A percentile compares a stretch with the other conserved stretches of the same genome.
Conservation (phyloP, 2,888 invertebrate genomes). For the Periphyllus acericola region DNA sequence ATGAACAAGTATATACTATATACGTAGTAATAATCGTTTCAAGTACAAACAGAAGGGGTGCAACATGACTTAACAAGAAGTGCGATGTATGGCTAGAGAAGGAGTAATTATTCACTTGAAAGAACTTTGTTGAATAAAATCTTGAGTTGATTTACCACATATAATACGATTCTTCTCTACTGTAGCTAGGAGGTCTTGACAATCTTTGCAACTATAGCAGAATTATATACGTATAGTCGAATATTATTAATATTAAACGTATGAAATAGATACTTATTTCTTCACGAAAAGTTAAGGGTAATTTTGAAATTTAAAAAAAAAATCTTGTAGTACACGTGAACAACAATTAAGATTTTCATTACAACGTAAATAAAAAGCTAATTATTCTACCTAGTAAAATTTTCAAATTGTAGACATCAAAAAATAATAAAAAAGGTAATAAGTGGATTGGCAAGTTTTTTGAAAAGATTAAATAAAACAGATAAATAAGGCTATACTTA, state of each 20-base stretch:
- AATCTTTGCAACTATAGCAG: background rate
- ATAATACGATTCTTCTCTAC: background rate
- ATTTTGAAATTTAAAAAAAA: background rate
- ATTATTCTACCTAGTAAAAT: no score
- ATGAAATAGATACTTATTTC: background rate
- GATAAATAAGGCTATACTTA: no score
- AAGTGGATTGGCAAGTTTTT: no score
- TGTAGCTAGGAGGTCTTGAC: background rate
- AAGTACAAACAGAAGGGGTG: slow-evolving; percentile 24
- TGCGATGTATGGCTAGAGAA: slow-evolving; percentile 22
- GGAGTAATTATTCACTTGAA: slow-evolving; percentile 56
- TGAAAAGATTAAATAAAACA: no score
- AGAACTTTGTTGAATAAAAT: slow-evolving; percentile 35
- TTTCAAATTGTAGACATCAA: no score
- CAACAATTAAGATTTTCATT: no score
- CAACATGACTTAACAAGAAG: slow-evolving; percentile 13
- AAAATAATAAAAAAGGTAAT: no score
- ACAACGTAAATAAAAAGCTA: no score
- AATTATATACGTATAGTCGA: background rate
- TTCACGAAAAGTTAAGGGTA: background rate
- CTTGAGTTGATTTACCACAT: slow-evolving; percentile 28
- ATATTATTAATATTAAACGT: background rate
- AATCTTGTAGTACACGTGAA: no score
- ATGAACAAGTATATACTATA: slow-evolving; percentile 10
- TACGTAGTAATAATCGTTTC: background rate